Evolutionary conservation across 2,797 vertebrate species (phyloP).

Genomic region (Prionace glauca): DNA sequence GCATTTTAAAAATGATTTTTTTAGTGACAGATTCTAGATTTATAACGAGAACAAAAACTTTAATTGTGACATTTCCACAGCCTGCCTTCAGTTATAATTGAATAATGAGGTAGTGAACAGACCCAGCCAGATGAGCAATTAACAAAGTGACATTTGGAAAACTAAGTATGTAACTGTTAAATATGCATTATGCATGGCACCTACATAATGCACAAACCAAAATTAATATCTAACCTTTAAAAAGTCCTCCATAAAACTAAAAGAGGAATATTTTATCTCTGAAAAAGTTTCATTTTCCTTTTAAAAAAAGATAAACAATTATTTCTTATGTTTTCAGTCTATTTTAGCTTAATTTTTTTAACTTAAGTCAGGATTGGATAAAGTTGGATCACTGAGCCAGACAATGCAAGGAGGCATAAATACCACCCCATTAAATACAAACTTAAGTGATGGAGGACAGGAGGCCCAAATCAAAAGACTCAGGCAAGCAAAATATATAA

Average conservation of each 20-base stretch:
- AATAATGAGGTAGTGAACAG: neutral
- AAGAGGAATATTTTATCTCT: neutral
- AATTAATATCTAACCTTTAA: neutral
- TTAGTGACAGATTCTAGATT: neutral
- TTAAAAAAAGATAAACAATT: neutral
- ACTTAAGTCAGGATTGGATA: neutral
- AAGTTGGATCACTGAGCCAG: neutral
- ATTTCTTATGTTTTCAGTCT: neutral
- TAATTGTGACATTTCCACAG: neutral
- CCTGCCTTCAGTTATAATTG: neutral
- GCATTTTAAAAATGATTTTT: neutral
- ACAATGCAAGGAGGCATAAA: neutral
- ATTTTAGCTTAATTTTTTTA: neutral
- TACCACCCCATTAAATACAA: neutral
- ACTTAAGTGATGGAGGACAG: neutral
- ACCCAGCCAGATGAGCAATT: constrained; percentile 13
- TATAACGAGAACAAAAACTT: neutral
- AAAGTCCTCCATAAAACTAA: neutral
- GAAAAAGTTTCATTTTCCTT: neutral
- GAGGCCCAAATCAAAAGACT: neutral
- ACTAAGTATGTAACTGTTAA: neutral
- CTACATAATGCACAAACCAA: constrained; percentile 25
- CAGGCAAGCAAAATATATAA: neutral
- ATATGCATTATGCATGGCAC: neutral
- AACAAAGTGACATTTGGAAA: constrained; percentile 19